Percentiles rank a stretch among this genome's conserved stretches.
Conservation (phyloP, 2,888 invertebrate genomes). For the Aromia moschata region DNA sequence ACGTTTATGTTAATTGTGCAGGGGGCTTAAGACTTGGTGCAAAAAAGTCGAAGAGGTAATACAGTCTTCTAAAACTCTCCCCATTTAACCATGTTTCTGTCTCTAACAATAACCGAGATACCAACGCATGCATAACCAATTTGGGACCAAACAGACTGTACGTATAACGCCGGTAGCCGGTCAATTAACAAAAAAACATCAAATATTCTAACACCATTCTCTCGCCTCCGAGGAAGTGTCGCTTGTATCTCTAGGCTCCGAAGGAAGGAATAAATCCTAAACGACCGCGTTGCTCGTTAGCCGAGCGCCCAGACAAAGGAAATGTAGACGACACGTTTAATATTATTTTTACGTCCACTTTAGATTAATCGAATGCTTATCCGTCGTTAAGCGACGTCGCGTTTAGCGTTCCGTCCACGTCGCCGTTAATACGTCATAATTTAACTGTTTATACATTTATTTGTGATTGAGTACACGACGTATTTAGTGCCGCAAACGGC, state of each 20-base stretch:
- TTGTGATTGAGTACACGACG: slow-evolving; percentile 14
- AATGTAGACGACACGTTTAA: background rate
- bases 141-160: too few relatives aligned
- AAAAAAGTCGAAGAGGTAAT: too few relatives aligned
- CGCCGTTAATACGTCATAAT: slow-evolving; percentile 18
- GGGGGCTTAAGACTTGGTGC: too few relatives aligned
- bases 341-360: background rate
- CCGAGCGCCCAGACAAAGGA: background rate
- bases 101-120: too few relatives aligned
- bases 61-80: too few relatives aligned
- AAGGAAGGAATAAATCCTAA: background rate
- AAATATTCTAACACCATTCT: too few relatives aligned
- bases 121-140: too few relatives aligned
- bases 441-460: slow-evolving; percentile 25
- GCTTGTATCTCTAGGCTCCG: background rate
- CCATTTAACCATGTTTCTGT: too few relatives aligned
- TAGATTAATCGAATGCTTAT: background rate
- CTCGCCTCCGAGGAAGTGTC: background rate
- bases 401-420: slow-evolving; percentile 7
- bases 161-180: too few relatives aligned
- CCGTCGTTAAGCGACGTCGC: background rate
- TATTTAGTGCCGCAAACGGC: slow-evolving; percentile 15
- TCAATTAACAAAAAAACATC: too few relatives aligned
- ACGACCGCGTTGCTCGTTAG: background rate
- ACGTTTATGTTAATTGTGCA: too few relatives aligned